These are phyloP conservation scores for Ancistrus triradiatus DNA, from an alignment of 2,113 vertebrate species.

Conservation along the genomic window DNA sequence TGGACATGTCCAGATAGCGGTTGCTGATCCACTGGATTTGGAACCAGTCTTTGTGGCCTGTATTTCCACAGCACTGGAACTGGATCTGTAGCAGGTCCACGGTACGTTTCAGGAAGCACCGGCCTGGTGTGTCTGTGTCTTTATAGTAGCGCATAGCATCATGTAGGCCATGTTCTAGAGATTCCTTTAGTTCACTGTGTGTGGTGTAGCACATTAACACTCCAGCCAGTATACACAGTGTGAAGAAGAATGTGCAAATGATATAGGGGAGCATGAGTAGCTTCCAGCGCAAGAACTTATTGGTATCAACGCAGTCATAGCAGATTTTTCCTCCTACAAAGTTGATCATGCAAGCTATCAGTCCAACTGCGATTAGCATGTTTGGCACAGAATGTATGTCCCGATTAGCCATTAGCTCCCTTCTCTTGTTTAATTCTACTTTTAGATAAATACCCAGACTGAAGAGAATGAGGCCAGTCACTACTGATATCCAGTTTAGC, in stretches of 20 bases:
- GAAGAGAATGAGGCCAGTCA: conserved; percentile 75
- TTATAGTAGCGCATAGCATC: conserved; percentile 80
- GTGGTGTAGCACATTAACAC: conserved; percentile 80
- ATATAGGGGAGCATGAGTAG: conserved; percentile 83
- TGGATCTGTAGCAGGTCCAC: conserved; percentile 81
- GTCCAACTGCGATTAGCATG: conserved; percentile 79
- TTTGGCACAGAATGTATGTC: conserved; percentile 74
- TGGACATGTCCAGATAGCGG: conserved; percentile 82
- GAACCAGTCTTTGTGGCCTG: conserved; percentile 82
- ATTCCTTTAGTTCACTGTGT: conserved; percentile 74
- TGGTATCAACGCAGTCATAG: conserved; percentile 79
- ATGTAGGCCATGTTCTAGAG: conserved; percentile 73
- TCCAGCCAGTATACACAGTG: conserved; percentile 76
- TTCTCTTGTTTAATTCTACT: conserved; percentile 78
- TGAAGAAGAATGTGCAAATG: conserved; percentile 78
- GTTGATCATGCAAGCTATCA: conserved; percentile 81
- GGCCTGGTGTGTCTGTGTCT: conserved; percentile 82
- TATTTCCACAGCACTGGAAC: conserved; percentile 83
- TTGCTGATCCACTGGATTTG: conserved; percentile 83
- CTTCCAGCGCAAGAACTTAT: conserved; percentile 82
- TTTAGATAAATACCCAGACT: conserved; percentile 80
- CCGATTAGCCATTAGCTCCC: conserved; percentile 75
- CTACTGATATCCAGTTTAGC: conserved; percentile 84
- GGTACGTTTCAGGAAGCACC: conserved; percentile 80
- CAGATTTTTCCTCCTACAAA: conserved; percentile 85